Evolutionary conservation across 2,888 invertebrate species (phyloP).

Genomic region (Melanophora roralis): DNA sequence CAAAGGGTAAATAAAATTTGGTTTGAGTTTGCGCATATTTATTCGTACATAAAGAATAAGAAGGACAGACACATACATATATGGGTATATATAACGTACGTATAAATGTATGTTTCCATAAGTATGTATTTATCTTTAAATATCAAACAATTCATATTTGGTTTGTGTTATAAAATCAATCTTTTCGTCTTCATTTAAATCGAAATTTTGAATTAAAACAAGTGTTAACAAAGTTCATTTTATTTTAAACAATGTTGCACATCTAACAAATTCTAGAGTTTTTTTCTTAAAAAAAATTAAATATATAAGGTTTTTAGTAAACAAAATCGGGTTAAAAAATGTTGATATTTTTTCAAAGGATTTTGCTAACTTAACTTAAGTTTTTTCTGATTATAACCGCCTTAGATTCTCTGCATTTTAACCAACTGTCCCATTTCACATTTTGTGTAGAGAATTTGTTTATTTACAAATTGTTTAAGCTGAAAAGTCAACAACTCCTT

Average conservation of each 20-base stretch:
- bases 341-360: neutral
- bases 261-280: neutral
- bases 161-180: neutral
- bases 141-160: neutral
- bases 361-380: conserved; percentile 11
- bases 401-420: neutral
- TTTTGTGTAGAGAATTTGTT: conserved; percentile 21
- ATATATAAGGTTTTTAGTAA: neutral
- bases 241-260: too few relatives aligned
- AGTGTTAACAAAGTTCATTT: too few relatives aligned
- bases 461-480: conserved; percentile 61
- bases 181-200: neutral
- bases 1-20: neutral
- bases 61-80: conserved; percentile 40
- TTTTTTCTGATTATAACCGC: neutral
- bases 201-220: neutral
- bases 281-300: neutral
- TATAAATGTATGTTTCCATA: neutral
- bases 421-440: neutral
- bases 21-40: neutral
- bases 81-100: conserved; percentile 34
- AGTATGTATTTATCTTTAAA: neutral
- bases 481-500: conserved; percentile 61
- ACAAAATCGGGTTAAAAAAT: neutral
- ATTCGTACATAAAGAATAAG: conserved; percentile 8